Evolutionary conservation across 2,113 vertebrate genomes (phyloP).

Genomic region (Scatophagus argus): DNA sequence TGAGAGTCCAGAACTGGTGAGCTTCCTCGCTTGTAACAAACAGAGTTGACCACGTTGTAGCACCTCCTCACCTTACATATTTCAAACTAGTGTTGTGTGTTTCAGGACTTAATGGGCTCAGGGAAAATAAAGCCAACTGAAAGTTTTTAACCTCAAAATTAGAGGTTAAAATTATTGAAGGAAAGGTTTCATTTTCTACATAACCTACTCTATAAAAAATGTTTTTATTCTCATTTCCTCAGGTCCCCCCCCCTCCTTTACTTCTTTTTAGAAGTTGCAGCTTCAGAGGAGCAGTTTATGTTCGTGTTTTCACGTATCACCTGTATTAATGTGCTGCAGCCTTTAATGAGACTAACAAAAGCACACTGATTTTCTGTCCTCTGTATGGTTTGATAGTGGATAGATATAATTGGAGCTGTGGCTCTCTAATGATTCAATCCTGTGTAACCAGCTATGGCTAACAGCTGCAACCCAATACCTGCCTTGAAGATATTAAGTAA

Average conservation of each 20-base stretch:
- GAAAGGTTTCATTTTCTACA: background rate
- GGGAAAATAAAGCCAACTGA: background rate
- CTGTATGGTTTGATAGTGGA: constrained; percentile 5
- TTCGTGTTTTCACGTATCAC: background rate
- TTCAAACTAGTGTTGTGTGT: background rate
- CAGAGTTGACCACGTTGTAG: constrained; percentile 3
- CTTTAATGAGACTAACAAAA: constrained; percentile 27
- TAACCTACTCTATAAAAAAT: background rate
- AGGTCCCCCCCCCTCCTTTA: background rate
- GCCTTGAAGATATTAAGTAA: background rate
- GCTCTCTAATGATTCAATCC: constrained; percentile 18
- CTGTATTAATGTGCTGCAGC: background rate
- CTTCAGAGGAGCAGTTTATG: background rate
- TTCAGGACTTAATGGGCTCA: background rate
- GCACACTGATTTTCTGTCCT: constrained; percentile 20
- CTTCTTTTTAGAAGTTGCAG: background rate
- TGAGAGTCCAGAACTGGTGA: background rate
- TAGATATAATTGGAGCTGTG: constrained; percentile 27
- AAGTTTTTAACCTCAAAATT: background rate
- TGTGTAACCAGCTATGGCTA: constrained; percentile 1
- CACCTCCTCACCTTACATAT: background rate
- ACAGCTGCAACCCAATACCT: constrained; percentile 37
- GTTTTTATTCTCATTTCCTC: background rate
- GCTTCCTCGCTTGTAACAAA: background rate
- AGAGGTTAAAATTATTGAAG: too few species aligned